phyloP scores from a whole-genome alignment of 2,888 invertebrate genomes.

The Pseudococcus jackbeardsleyi region DNA sequence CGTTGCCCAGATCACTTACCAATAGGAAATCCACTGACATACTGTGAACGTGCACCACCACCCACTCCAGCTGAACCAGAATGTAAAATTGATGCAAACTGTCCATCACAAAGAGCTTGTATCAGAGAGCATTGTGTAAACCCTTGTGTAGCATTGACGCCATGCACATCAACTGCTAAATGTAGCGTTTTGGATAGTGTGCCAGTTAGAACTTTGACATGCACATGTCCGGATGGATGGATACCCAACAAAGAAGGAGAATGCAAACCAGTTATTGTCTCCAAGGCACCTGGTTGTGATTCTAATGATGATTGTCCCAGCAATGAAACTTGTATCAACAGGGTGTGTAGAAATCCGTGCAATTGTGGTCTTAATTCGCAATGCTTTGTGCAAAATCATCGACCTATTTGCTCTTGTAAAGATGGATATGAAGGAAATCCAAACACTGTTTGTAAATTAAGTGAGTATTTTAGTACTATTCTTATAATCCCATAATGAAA shows the following conservation, averaged over 20 bases:
- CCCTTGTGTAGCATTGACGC: slow-evolving; percentile 76
- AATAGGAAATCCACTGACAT: slow-evolving; percentile 83
- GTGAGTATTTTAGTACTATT: slow-evolving; percentile 67
- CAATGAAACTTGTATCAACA: slow-evolving; percentile 86
- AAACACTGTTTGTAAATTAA: slow-evolving; percentile 81
- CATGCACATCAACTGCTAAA: slow-evolving; percentile 79
- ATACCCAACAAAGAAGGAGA: slow-evolving; percentile 84
- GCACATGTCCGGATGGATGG: slow-evolving; percentile 88
- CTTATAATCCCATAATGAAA: neutral
- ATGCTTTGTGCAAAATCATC: slow-evolving; percentile 85
- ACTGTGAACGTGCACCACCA: slow-evolving; percentile 76
- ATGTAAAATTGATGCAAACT: slow-evolving; percentile 85
- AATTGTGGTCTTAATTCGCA: slow-evolving; percentile 88
- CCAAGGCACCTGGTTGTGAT: slow-evolving; percentile 79
- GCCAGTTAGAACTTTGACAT: slow-evolving; percentile 89
- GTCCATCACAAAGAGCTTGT: slow-evolving; percentile 86
- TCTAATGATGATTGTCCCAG: slow-evolving; percentile 84
- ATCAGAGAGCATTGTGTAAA: slow-evolving; percentile 85
- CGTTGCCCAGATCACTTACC: slow-evolving; percentile 85
- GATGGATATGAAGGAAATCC: slow-evolving; percentile 90
- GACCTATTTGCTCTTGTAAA: slow-evolving; percentile 88
- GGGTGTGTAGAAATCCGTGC: slow-evolving; percentile 89
- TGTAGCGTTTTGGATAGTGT: slow-evolving; percentile 88
- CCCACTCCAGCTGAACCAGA: slow-evolving; percentile 68
- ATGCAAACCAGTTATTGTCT: slow-evolving; percentile 79